A percentile compares a stretch with the other conserved stretches of the same genome.
Evolutionary conservation across 2,888 invertebrate genomes (phyloP).

Genomic region (Callyntrura sp.): DNA sequence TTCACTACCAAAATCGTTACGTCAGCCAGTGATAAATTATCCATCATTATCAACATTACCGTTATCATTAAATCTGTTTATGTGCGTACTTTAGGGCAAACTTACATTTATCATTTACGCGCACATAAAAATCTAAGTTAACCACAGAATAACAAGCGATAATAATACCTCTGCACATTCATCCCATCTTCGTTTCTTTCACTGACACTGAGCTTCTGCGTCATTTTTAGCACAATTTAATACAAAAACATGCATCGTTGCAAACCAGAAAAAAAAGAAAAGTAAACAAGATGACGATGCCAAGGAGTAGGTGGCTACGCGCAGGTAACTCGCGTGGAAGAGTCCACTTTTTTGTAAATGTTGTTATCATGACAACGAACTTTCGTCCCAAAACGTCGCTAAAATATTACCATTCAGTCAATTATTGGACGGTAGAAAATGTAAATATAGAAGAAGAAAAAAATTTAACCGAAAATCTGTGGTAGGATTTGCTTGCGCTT

Average conservation of each 20-base stretch:
- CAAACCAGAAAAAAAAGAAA: slow-evolving; percentile 4
- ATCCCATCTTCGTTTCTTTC: slow-evolving; percentile 46
- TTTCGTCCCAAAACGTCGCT: not conserved
- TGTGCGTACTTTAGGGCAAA: not conserved
- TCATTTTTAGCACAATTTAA: slow-evolving; percentile 9
- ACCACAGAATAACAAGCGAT: not conserved
- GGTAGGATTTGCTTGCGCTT: no score
- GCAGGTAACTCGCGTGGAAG: slow-evolving; percentile 6
- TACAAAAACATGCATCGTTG: not conserved
- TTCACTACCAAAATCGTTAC: slow-evolving; percentile 36
- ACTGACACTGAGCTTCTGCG: not conserved
- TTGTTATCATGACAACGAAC: not conserved
- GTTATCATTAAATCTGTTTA: not conserved
- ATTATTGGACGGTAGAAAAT: not conserved
- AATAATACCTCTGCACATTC: not conserved
- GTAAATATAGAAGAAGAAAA: not conserved
- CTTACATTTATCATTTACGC: not conserved
- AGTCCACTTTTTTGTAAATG: slow-evolving; percentile 13
- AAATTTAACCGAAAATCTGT: no score
- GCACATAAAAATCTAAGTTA: not conserved
- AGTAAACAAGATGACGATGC: not conserved
- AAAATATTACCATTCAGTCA: not conserved
- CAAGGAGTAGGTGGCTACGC: not conserved
- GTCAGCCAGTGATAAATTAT: slow-evolving; percentile 22
- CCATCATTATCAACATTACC: slow-evolving; percentile 23